These are phyloP conservation scores for Carassius gibelio DNA, from an alignment of 2,113 vertebrate species.

Conservation along the genomic window DNA sequence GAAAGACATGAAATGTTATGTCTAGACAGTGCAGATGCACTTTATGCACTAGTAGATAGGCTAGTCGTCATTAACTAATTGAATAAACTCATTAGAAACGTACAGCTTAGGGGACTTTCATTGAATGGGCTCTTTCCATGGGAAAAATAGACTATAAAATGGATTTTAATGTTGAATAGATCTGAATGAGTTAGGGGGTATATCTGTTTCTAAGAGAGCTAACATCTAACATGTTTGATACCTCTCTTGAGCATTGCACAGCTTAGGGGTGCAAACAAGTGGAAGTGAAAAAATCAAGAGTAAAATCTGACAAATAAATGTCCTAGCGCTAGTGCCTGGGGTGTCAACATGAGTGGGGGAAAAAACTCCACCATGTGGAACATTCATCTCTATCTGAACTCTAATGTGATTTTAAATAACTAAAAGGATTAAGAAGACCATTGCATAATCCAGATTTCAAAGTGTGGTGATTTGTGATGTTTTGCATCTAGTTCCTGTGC, in stretches of 20 bases:
- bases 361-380: slow-evolving; percentile 5
- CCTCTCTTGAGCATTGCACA: neutral
- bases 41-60: slow-evolving; percentile 2
- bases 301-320: slow-evolving; percentile 27
- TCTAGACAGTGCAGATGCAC: slow-evolving; percentile 12
- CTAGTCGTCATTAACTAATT: slow-evolving; percentile 18
- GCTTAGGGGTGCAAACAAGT: neutral
- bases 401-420: slow-evolving; percentile 40
- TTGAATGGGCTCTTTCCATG: neutral
- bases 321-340: slow-evolving; percentile 3
- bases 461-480: slow-evolving; percentile 20
- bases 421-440: slow-evolving; percentile 30
- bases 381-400: neutral
- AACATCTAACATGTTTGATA: slow-evolving; percentile 13
- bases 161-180: slow-evolving; percentile 15
- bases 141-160: neutral
- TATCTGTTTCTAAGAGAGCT: slow-evolving; percentile 27
- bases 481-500: slow-evolving; percentile 3
- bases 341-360: slow-evolving; percentile 10
- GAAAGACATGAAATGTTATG: slow-evolving; percentile 18
- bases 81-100: slow-evolving; percentile 34
- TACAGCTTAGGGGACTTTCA: slow-evolving; percentile 1
- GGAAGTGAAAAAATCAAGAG: slow-evolving; percentile 3
- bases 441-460: slow-evolving; percentile 31
- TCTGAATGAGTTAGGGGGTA: slow-evolving; percentile 15